Percentiles rank a stretch among this genome's conserved stretches.
These are phyloP conservation scores for Linnaemya vulpina DNA, from an alignment of 2,888 invertebrate genomes.

Conservation along the genomic window DNA sequence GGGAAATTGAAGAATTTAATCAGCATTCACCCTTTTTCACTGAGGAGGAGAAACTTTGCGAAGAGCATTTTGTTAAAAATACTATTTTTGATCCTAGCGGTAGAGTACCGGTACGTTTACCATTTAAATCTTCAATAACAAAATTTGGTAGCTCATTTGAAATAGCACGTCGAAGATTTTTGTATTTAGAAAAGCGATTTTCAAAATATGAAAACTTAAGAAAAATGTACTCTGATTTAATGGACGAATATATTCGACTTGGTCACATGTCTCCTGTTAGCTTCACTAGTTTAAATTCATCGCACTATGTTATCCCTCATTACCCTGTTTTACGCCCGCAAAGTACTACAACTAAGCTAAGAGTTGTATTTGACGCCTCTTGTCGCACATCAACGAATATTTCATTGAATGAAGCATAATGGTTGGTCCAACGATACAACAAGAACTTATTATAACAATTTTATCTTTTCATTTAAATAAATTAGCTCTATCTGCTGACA, in stretches of 20 bases:
- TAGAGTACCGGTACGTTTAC: no score
- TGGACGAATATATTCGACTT: conserved; percentile 42
- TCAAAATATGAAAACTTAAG: conserved; percentile 34
- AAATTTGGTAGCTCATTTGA: conserved; percentile 10
- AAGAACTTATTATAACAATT: conserved; percentile 42
- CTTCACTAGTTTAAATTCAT: background rate
- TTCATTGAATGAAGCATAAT: conserved; percentile 63
- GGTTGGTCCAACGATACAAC: conserved; percentile 53
- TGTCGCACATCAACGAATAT: no score
- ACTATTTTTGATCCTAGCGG: background rate
- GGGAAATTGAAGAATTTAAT: background rate
- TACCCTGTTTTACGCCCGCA: conserved; percentile 1
- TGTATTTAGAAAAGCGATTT: conserved; percentile 42
- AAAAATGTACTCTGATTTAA: conserved; percentile 45
- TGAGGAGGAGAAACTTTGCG: background rate
- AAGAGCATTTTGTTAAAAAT: background rate
- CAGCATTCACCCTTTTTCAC: background rate
- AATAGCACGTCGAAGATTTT: conserved; percentile 37
- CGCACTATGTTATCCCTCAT: conserved; percentile 7
- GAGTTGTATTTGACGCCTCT: no score
- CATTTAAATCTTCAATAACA: no score
- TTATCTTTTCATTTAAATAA: conserved; percentile 14
- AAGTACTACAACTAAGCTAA: conserved; percentile 17
- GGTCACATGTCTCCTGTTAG: conserved; percentile 15
- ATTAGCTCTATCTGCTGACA: conserved; percentile 30